Conservation (phyloP, 2,113 vertebrate species). For the Aegypius monachus region DNA sequence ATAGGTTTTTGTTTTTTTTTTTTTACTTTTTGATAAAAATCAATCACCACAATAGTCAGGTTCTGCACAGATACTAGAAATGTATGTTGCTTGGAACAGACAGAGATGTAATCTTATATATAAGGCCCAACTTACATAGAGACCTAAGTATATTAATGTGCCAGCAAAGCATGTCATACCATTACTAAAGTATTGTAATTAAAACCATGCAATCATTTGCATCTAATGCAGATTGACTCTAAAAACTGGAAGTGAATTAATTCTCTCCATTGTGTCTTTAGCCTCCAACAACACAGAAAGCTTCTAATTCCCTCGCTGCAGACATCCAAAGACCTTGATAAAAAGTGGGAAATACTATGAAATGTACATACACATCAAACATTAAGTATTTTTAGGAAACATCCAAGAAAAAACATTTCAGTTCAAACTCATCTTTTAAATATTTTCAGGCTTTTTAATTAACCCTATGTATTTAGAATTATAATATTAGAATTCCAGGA, state of each 20-base stretch:
- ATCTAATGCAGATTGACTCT: not conserved
- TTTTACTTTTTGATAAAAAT: not conserved
- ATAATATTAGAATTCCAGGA: not conserved
- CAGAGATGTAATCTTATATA: not conserved
- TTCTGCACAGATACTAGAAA: not conserved
- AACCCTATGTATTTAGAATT: not conserved
- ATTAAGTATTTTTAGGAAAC: not conserved
- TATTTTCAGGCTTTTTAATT: not conserved
- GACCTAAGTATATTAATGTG: not conserved
- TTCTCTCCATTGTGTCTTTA: not conserved
- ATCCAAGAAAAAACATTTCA: not conserved
- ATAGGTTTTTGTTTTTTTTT: too few relatives aligned
- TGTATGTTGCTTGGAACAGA: not conserved
- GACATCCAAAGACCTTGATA: not conserved
- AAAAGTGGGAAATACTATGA: not conserved
- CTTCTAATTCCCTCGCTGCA: not conserved
- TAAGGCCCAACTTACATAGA: not conserved
- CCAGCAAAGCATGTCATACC: not conserved
- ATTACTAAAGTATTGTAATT: not conserved
- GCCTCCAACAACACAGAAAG: not conserved
- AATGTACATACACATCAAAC: not conserved
- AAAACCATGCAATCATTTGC: not conserved
- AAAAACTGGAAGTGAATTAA: not conserved
- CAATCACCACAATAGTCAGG: not conserved
- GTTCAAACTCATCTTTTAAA: not conserved